Evolutionary conservation across 2,888 invertebrate species (phyloP).

Genomic region (Cephus runcator): DNA sequence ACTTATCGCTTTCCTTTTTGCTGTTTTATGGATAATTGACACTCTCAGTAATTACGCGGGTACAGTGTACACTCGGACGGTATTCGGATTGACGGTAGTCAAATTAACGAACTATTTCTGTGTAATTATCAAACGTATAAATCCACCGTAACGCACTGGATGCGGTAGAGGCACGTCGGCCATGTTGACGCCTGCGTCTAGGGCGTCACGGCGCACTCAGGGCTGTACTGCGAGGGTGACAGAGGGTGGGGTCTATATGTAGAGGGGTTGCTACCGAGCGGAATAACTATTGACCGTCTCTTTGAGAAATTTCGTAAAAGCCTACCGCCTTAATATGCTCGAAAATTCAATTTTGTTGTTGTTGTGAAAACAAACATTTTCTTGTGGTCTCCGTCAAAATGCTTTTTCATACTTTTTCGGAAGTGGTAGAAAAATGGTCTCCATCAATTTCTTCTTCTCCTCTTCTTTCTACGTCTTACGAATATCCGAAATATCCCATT

Average conservation of each 20-base stretch:
- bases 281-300: constrained; percentile 41
- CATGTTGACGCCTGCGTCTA: constrained; percentile 62
- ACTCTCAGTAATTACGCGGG: too few species aligned
- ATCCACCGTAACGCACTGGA: too few species aligned
- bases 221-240: constrained; percentile 25
- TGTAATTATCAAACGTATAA: not conserved
- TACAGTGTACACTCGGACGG: too few species aligned
- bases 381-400: not conserved
- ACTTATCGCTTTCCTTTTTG: too few species aligned
- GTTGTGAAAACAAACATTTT: constrained; percentile 9
- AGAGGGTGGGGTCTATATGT: constrained; percentile 43
- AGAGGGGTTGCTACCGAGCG: constrained; percentile 26
- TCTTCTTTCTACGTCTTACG: too few species aligned
- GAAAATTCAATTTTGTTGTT: not conserved
- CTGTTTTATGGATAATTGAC: too few species aligned
- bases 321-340: too few species aligned
- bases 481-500: too few species aligned
- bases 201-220: constrained; percentile 39
- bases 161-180: constrained; percentile 36
- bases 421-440: too few species aligned
- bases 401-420: too few species aligned
- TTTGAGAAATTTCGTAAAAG: not conserved
- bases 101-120: not conserved
- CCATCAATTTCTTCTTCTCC: too few species aligned
- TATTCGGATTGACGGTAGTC: too few species aligned